phyloP scores from a whole-genome alignment of 2,888 invertebrate genomes.

The Eristalis intricaria region DNA sequence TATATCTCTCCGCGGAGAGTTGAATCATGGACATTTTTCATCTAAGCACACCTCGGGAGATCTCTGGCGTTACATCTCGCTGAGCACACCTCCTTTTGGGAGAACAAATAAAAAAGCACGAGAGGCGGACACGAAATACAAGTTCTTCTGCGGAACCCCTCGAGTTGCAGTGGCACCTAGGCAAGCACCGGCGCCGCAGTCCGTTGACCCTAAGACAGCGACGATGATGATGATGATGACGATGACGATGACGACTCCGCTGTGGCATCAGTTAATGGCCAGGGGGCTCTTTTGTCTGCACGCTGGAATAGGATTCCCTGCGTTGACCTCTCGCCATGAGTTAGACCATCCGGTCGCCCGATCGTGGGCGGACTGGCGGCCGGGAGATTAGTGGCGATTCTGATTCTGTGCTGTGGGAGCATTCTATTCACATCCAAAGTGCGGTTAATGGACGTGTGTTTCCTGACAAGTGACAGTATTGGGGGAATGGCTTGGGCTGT shows the following conservation, averaged over 20 bases:
- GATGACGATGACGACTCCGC: not conserved
- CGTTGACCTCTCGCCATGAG: not conserved
- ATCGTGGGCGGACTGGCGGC: not conserved
- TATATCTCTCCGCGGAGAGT: not conserved
- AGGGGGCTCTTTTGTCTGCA: not conserved
- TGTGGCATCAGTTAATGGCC: not conserved
- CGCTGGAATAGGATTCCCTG: not conserved
- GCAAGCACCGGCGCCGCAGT: constrained; percentile 5
- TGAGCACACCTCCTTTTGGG: constrained; percentile 49
- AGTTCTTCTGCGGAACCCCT: constrained; percentile 32
- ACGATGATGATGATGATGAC: constrained; percentile 1
- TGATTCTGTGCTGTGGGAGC: not conserved
- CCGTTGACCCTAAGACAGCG: constrained; percentile 31
- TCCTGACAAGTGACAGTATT: constrained; percentile 36
- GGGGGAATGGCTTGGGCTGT: constrained; percentile 15
- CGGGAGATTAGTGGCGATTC: not conserved
- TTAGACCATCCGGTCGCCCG: not conserved
- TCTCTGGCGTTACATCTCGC: constrained; percentile 43
- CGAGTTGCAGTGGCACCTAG: constrained; percentile 31
- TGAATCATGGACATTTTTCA: not conserved
- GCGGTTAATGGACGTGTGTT: constrained; percentile 41
- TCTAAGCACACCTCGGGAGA: constrained; percentile 1
- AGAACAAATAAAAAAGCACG: constrained; percentile 22
- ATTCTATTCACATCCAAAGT: constrained; percentile 24
- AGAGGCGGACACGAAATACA: not conserved